phyloP scores from a whole-genome alignment of 2,888 invertebrate species.

The Reticulitermes lucifugus region DNA sequence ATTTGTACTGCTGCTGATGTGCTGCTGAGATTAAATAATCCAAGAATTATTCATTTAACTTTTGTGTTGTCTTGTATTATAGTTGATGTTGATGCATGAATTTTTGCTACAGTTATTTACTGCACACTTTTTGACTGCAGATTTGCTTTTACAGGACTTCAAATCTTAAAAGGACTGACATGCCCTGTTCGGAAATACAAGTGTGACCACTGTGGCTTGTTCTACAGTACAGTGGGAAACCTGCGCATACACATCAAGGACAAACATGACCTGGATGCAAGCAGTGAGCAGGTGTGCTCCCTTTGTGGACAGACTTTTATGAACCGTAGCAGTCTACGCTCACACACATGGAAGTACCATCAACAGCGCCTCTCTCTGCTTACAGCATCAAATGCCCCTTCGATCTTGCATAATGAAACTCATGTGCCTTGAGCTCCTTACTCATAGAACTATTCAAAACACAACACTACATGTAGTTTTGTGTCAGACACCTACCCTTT shows the following conservation, averaged over 20 bases:
- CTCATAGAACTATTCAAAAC: too few relatives aligned
- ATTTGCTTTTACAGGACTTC: conserved; percentile 13
- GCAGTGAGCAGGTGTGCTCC: background rate
- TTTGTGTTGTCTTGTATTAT: too few relatives aligned
- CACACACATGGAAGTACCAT: conserved; percentile 32
- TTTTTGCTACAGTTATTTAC: background rate
- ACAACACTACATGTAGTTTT: too few relatives aligned
- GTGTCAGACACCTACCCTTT: too few relatives aligned
- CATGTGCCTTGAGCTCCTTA: too few relatives aligned
- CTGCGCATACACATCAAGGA: conserved; percentile 33
- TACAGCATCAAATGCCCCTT: background rate
- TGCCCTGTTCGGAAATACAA: background rate
- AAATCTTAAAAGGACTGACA: background rate
- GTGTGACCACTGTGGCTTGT: conserved; percentile 23
- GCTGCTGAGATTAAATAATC: too few relatives aligned
- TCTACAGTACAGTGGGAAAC: conserved; percentile 7
- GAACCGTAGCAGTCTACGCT: conserved; percentile 34
- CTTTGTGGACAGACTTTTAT: conserved; percentile 27
- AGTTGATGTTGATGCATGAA: background rate
- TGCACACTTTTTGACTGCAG: conserved; percentile 12
- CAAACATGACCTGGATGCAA: background rate
- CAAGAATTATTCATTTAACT: too few relatives aligned
- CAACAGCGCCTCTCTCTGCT: conserved; percentile 16
- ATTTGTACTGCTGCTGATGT: too few relatives aligned
- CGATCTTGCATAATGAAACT: too few relatives aligned